Evolutionary conservation across 1,140 invertebrate genomes (phyloP).

Genomic region (Geopemphigus sp.): DNA sequence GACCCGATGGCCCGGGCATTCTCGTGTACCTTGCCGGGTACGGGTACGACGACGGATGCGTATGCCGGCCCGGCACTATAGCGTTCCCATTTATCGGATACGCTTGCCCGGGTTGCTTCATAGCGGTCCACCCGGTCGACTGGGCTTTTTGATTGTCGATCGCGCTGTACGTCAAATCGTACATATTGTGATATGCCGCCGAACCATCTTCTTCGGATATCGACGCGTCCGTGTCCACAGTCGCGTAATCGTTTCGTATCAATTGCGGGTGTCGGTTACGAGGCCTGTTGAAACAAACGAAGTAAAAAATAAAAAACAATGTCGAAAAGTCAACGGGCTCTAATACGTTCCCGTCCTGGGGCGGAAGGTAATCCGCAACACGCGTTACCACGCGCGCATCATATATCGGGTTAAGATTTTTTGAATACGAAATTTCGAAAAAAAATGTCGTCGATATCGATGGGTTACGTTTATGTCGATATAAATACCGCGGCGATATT

Average conservation of each 20-base stretch:
- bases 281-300: neutral
- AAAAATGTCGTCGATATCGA: too few relatives aligned
- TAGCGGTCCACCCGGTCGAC: neutral
- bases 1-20: neutral
- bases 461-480: too few relatives aligned
- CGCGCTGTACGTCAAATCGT: neutral
- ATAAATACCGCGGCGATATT: too few relatives aligned
- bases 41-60: neutral
- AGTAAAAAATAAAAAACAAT: too few relatives aligned
- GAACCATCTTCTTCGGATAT: constrained; percentile 9
- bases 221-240: constrained; percentile 1
- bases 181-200: neutral
- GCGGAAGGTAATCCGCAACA: too few relatives aligned
- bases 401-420: too few relatives aligned
- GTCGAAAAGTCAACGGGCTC: too few relatives aligned
- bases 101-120: neutral
- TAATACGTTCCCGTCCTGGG: too few relatives aligned
- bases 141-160: too few relatives aligned
- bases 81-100: neutral
- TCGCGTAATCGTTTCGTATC: neutral
- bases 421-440: too few relatives aligned
- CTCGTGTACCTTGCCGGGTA: neutral
- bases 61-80: neutral
- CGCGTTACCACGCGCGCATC: too few relatives aligned
- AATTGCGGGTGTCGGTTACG: neutral